Conservation (phyloP, 2,797 vertebrate genomes). For the Darevskia nairensis region DNA sequence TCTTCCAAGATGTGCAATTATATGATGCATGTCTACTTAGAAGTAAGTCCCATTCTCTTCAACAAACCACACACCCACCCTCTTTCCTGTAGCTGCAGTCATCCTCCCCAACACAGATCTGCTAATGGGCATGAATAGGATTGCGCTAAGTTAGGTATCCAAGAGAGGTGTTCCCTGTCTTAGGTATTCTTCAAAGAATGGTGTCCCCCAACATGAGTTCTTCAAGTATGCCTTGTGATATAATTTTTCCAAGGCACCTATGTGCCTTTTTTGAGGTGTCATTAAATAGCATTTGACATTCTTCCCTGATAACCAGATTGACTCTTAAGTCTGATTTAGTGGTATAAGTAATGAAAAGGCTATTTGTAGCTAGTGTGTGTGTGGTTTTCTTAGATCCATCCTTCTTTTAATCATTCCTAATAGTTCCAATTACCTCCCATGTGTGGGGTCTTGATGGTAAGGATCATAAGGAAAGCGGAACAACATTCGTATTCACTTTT, state of each 20-base stretch:
- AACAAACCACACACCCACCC: no score
- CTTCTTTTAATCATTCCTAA: neutral
- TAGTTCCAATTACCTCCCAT: neutral
- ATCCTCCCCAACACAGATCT: no score
- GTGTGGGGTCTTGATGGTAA: no score
- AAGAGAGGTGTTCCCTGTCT: neutral
- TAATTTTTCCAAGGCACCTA: neutral
- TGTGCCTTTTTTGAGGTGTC: neutral
- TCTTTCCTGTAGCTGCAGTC: no score
- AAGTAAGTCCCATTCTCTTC: no score
- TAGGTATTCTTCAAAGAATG: neutral
- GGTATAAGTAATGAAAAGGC: neutral
- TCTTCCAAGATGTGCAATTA: neutral
- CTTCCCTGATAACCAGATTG: neutral
- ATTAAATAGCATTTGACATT: neutral
- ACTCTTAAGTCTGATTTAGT: neutral
- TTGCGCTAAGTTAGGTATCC: no score
- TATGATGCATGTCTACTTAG: no score
- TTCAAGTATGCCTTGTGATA: neutral
- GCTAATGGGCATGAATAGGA: no score
- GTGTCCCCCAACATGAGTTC: neutral
- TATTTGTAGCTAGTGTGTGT: neutral
- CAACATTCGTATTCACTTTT: no score
- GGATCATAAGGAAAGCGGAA: no score
- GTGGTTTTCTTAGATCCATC: neutral